Base-by-base conservation (phyloP, 2,113 vertebrate genomes). In the Lipophrys pholis region DNA sequence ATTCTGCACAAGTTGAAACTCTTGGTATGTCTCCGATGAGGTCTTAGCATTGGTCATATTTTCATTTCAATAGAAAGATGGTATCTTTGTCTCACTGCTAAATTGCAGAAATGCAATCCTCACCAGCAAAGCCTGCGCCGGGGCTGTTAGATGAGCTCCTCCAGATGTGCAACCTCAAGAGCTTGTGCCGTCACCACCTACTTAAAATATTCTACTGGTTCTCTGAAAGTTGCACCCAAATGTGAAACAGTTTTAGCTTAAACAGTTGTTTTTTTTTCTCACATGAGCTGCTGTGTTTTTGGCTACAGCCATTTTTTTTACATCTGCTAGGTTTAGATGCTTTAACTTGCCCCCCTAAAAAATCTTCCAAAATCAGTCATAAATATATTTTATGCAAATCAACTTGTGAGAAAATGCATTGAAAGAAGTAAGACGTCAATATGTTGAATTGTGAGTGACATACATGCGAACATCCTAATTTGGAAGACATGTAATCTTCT, bases 151-250 rank as follows among this genome's bases (percentile, higher is more conserved):
- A 58, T 38, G 36, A 62, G 7, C 51, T 52, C 59, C 42, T 42
- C 14, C 61, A 67, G 67, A 70, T 55, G 55, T 76, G 48, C 41
- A 41, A 15, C 41, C 54, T 39, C 48, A 8, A 53, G 36, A 5
- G 16, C 8, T 63, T 72, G 74, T 49, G 63, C 41, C 39, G 57
- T 54, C 38, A 16, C 30, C 64, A 73, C 49, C 12, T 16, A 49
- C 48, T 63, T 16, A 21, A 30, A 64, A 21, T 59, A 69, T 35
- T 59, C 40, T 35, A 30, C 58, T 57, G 42, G 8, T 60, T 30
- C 39, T 60, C 15, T 5, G 4, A 30, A 71, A 58, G 58, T 21
- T 15, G 45, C 10, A 8, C 60, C n/a, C 43, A 57, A 55, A 49
- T 45, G 10, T 48, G n/a, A 62, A 38, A 54, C 11, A 6, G 2